Evolutionary conservation across 2,888 invertebrate genomes (phyloP), one percentile per base, ranked within the genome.

Genomic region (Celastrina argiolus): DNA sequence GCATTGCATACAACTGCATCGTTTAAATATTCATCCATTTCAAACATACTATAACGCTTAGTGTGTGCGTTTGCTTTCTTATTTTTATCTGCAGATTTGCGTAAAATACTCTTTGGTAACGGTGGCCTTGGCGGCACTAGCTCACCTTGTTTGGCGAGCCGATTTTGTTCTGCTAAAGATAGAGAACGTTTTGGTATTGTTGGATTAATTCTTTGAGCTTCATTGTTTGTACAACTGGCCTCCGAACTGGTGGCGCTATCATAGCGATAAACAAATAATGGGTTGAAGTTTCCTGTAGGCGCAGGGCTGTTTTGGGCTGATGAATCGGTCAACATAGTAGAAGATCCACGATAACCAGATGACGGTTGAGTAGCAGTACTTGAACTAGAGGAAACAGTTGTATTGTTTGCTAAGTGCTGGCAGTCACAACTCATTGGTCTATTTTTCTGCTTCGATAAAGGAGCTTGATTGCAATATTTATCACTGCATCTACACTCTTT

Each of bases 311-410:
- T 94, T 77, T 94, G 94, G n/a, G 94, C 94, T 16, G 93, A 92
- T 28, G 96, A 96, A 74, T 96, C 96, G 6, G 95, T 94, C 8
- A 96, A 85, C 84, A 96, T 94, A 1, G 96, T 96, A 0, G 97
- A 97, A 0, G 97, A 97, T 42, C 97, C 97, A 71, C 97, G 92
- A 78, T 96, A 97, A 2, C 97, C 97, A 14, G 96, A 96, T 63
- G 96, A 96, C 7, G 96, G 96, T 78, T 96, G 96, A 51, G 96
- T 96, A 26, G 93, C 93, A 68, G 95, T 94, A 74, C 94, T 94
- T 70, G 95, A 94, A 81, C 94, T 93, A 14, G 94, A 93, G 2
- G 94, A 94, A 31, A 93, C 91, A 31, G 92, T 91, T 39, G 92
- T 92, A 66, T 92, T 92, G 64, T 92, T 89, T 67, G 92, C 81